phyloP scores from a whole-genome alignment of 2,797 vertebrate species.

The Clamator glandarius region DNA sequence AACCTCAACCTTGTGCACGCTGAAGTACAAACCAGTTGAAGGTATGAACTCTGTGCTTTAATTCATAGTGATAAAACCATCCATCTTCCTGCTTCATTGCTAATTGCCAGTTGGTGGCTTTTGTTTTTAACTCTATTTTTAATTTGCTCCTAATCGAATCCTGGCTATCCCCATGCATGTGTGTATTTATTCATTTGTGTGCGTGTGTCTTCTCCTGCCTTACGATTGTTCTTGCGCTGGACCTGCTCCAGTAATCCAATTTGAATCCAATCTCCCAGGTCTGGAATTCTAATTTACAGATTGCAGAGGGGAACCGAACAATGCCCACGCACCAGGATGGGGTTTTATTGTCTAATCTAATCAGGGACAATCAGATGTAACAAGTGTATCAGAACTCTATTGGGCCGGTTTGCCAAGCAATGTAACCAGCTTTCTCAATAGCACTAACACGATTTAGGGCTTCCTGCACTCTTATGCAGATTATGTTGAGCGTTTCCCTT shows the following conservation, averaged over 20 bases:
- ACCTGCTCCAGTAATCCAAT: conserved; percentile 77
- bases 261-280: conserved; percentile 76
- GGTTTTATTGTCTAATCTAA: conserved; percentile 73
- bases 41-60: conserved; percentile 46
- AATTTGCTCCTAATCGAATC: conserved; percentile 69
- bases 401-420: conserved; percentile 28
- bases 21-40: conserved; percentile 1
- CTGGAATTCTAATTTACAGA: conserved; percentile 75
- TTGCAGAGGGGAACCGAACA: conserved; percentile 64
- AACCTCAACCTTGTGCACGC: not conserved
- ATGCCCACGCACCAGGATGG: conserved; percentile 4
- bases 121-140: conserved; percentile 75
- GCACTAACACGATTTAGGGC: conserved; percentile 24
- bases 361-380: conserved; percentile 69
- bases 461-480: conserved; percentile 45
- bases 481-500: conserved; percentile 45
- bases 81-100: conserved; percentile 24
- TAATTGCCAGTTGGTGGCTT: conserved; percentile 67
- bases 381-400: conserved; percentile 60
- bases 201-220: conserved; percentile 38
- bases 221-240: conserved; percentile 50
- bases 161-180: conserved; percentile 43
- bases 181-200: conserved; percentile 42
- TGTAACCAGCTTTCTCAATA: conserved; percentile 51
- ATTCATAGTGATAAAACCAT: conserved; percentile 59